Percentiles rank a stretch among this genome's conserved stretches.
phyloP scores from a whole-genome alignment of 2,888 invertebrate species.

The Tolmerus cingulatus region DNA sequence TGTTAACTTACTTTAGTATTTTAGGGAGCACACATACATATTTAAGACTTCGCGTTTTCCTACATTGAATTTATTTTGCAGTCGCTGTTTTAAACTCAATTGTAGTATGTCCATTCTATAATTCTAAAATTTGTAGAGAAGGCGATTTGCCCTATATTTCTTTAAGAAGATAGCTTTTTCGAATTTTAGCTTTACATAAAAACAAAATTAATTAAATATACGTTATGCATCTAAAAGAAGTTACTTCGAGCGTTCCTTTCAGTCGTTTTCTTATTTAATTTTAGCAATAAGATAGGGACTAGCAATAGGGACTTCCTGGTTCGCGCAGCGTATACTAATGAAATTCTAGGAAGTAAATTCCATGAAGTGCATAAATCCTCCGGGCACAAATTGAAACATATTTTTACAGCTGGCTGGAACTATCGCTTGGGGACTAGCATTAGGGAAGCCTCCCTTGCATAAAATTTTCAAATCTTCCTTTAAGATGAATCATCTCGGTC shows the following conservation, averaged over 20 bases:
- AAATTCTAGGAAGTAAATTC: not conserved
- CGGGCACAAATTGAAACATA: not conserved
- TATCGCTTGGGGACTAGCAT: not conserved
- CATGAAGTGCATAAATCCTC: not conserved
- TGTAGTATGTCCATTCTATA: not conserved
- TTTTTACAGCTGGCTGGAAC: not conserved
- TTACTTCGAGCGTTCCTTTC: no score
- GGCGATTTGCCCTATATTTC: not conserved
- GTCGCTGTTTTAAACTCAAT: not conserved
- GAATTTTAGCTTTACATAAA: not conserved
- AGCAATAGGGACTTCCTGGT: no score
- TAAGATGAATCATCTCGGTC: not conserved
- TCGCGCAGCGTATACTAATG: not conserved
- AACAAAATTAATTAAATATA: not conserved
- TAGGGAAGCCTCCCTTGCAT: not conserved
- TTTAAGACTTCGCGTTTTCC: not conserved
- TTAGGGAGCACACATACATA: no score
- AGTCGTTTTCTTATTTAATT: no score
- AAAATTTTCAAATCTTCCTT: not conserved
- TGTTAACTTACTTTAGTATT: not conserved
- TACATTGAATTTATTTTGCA: not conserved
- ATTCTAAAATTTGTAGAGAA: not conserved
- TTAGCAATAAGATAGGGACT: not conserved
- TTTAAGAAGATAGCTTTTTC: not conserved
- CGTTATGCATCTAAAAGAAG: not conserved